phyloP scores from a whole-genome alignment of 2,113 vertebrate genomes.

The Corythornis cristatus region DNA sequence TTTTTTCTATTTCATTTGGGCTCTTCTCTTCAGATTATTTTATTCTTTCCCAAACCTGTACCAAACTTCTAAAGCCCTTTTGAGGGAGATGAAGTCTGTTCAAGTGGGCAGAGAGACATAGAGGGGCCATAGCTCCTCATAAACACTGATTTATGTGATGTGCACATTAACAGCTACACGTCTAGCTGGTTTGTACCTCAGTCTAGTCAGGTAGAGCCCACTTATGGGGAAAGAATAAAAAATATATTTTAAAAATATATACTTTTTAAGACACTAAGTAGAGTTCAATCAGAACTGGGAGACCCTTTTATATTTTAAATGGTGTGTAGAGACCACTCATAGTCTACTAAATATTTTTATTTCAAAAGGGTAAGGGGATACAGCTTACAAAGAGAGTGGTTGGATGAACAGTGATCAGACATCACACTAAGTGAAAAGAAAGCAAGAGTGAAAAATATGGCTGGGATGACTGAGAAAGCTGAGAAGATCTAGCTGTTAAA shows the following conservation, averaged over 20 bases:
- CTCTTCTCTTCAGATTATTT: not conserved
- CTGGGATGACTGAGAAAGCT: not conserved
- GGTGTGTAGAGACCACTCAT: accelerated
- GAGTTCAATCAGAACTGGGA: not conserved
- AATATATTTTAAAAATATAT: not conserved
- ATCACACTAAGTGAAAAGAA: not conserved
- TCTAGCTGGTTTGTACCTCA: not conserved
- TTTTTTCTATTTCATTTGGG: not conserved
- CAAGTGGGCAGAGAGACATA: not conserved
- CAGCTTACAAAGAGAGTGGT: not conserved
- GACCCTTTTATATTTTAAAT: not conserved
- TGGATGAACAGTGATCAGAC: not conserved
- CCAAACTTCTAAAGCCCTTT: not conserved
- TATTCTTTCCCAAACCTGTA: not conserved
- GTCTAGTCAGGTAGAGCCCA: not conserved
- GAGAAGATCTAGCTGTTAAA: not conserved
- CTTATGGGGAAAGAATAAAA: not conserved
- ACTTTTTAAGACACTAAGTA: not conserved
- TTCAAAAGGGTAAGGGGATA: not conserved
- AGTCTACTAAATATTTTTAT: not conserved
- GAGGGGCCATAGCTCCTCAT: not conserved
- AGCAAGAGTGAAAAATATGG: not conserved
- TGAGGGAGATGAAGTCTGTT: not conserved
- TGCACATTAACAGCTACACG: not conserved
- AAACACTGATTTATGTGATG: not conserved